phyloP scores from a whole-genome alignment of 2,888 invertebrate genomes.

The Griposia aprilina region DNA sequence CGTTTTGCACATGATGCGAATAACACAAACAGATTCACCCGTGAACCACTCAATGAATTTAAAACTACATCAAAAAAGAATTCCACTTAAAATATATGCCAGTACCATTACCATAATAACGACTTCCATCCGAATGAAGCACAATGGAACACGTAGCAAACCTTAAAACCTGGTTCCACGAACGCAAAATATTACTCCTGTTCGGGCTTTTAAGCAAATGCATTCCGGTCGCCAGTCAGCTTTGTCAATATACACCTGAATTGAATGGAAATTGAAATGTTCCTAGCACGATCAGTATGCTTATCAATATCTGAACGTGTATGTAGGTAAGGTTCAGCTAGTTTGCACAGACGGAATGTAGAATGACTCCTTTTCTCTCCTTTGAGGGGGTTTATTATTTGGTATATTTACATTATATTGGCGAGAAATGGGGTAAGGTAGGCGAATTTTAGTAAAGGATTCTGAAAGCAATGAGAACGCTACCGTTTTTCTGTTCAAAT shows the following conservation, averaged over 20 bases:
- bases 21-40: neutral
- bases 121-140: neutral
- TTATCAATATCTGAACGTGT: conserved; percentile 63
- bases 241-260: conserved; percentile 72
- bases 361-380: conserved; percentile 38
- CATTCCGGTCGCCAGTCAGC: conserved; percentile 67
- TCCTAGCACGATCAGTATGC: conserved; percentile 59
- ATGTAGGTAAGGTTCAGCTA: conserved; percentile 41
- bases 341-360: conserved; percentile 47
- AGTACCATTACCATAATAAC: neutral
- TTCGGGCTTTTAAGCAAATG: conserved; percentile 75
- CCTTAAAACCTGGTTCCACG: neutral
- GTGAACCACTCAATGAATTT: neutral
- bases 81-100: neutral
- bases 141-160: neutral
- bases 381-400: conserved; percentile 40
- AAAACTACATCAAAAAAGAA: neutral
- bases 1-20: neutral
- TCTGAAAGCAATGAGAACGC: neutral
- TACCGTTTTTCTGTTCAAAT: neutral
- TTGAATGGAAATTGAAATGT: conserved; percentile 70
- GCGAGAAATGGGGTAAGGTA: conserved; percentile 5
- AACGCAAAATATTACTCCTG: conserved; percentile 68
- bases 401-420: conserved; percentile 50
- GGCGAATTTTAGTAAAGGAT: neutral